Evolutionary conservation across 2,113 vertebrate genomes (phyloP).

Genomic region (Gymnarchus niloticus): DNA sequence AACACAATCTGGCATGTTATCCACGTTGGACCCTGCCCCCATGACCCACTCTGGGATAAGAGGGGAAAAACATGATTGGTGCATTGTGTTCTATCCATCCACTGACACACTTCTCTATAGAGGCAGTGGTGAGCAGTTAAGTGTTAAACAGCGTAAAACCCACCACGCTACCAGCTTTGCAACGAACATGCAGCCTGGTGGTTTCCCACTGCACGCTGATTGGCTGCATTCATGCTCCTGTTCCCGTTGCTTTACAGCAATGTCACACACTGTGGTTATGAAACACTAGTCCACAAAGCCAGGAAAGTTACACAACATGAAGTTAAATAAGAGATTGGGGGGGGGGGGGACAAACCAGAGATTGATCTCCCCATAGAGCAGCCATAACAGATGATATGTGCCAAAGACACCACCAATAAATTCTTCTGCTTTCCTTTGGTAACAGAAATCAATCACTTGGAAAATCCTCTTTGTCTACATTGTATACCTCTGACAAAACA

Average conservation of each 20-base stretch:
- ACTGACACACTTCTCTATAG: neutral
- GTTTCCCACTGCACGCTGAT: neutral
- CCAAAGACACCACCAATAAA: neutral
- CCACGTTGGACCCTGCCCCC: neutral
- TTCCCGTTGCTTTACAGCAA: neutral
- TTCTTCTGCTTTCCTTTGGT: too few relatives aligned
- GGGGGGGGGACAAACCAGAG: neutral
- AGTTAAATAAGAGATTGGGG: neutral
- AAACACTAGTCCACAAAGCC: neutral
- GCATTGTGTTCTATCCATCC: too few relatives aligned
- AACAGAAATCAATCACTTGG: neutral
- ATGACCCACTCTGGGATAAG: neutral
- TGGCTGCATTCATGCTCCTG: neutral
- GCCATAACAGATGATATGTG: neutral
- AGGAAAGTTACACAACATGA: neutral
- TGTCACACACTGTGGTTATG: constrained; percentile 3
- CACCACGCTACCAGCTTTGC: neutral
- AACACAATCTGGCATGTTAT: neutral
- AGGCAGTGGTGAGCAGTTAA: neutral
- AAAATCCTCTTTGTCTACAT: neutral
- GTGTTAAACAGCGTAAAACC: neutral
- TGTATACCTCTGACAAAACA: neutral
- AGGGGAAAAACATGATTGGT: too few relatives aligned
- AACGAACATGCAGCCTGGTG: neutral
- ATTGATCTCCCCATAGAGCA: neutral